Evolutionary conservation across 92 coral and sea anemone genomes (phyloP).

Genomic region (Bergia sp.): DNA sequence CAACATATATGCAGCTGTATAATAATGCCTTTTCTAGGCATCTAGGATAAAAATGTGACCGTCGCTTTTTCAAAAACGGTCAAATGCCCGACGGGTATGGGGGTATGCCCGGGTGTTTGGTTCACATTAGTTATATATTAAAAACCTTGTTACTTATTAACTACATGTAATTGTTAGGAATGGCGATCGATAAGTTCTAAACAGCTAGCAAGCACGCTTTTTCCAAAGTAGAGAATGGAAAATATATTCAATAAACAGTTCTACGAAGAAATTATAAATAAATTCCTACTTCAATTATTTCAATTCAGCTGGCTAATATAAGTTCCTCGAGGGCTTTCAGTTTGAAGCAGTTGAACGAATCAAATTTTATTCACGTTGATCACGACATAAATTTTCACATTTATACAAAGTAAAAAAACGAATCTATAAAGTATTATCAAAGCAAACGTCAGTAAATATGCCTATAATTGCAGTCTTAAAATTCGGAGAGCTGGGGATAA

Average conservation of each 20-base stretch:
- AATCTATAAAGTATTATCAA: background rate
- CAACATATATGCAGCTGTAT: too few species aligned
- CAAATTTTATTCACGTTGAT: background rate
- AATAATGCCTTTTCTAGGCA: too few species aligned
- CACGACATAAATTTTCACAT: background rate
- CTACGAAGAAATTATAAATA: background rate
- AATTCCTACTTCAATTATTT: background rate
- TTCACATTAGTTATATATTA: too few species aligned
- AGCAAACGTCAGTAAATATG: background rate
- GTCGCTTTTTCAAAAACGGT: too few species aligned
- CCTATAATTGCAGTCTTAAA: background rate
- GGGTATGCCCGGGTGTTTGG: too few species aligned
- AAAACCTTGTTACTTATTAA: background rate
- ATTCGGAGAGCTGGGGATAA: background rate
- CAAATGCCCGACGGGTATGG: too few species aligned
- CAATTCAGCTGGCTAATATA: background rate
- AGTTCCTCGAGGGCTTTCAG: conserved; percentile 1
- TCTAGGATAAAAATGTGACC: too few species aligned
- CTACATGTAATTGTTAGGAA: too few species aligned
- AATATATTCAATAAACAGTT: background rate
- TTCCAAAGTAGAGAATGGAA: background rate
- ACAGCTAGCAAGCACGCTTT: background rate
- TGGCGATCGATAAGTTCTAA: background rate
- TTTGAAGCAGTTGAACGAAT: background rate
- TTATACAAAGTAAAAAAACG: background rate